Conservation (phyloP, 1,140 invertebrate genomes). For the Hycleus cichorii region DNA sequence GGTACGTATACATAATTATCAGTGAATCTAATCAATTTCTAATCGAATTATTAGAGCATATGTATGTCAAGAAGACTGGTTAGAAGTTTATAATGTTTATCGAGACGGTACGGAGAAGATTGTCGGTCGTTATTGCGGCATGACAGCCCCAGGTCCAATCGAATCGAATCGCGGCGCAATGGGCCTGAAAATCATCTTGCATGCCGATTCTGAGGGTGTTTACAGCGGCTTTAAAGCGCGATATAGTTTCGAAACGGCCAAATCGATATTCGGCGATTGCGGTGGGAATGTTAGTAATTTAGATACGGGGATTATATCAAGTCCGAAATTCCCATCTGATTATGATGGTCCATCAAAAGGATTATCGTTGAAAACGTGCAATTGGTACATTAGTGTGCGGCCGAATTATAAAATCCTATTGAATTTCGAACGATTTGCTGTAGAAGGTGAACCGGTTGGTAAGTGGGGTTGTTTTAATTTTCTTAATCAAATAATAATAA, state of each 20-base stretch:
- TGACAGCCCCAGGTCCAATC: conserved; percentile 79
- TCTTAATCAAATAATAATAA: not conserved
- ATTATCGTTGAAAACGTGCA: conserved; percentile 74
- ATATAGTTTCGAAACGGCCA: conserved; percentile 81
- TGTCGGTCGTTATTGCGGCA: conserved; percentile 78
- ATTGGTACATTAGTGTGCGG: conserved; percentile 83
- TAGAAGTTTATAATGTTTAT: conserved; percentile 86
- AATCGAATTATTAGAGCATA: conserved; percentile 44
- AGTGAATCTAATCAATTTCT: not conserved
- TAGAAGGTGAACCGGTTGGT: conserved; percentile 83
- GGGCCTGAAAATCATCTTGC: conserved; percentile 74
- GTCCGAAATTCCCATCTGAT: conserved; percentile 78
- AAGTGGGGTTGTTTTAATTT: conserved; percentile 31
- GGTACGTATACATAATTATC: conserved; percentile 41
- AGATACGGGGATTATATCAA: conserved; percentile 73
- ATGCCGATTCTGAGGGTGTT: conserved; percentile 74
- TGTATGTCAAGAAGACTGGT: conserved; percentile 85
- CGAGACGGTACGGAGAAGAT: conserved; percentile 69
- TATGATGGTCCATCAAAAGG: conserved; percentile 72
- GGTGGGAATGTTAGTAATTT: conserved; percentile 81
- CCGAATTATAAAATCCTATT: conserved; percentile 76
- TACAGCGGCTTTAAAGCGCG: conserved; percentile 83
- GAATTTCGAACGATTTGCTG: conserved; percentile 78
- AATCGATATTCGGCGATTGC: conserved; percentile 85
- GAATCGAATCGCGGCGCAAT: conserved; percentile 79